Evolutionary conservation across 2,888 invertebrate species (phyloP).

Genomic region (Saturnia japonica): DNA sequence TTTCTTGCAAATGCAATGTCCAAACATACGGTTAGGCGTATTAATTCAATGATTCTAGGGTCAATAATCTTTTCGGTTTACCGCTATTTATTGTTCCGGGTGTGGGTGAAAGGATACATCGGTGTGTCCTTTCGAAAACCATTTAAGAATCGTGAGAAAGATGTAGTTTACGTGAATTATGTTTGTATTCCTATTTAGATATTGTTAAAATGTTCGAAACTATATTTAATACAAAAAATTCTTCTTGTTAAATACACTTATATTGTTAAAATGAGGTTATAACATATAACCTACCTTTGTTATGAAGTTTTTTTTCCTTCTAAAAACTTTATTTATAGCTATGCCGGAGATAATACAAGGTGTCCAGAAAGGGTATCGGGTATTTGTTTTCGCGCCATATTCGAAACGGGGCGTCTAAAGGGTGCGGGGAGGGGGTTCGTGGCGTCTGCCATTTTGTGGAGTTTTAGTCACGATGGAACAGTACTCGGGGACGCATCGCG

Average conservation of each 20-base stretch:
- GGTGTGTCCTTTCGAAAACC: constrained; percentile 41
- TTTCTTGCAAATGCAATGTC: constrained; percentile 49
- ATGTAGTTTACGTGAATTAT: constrained; percentile 14
- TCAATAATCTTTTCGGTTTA: constrained; percentile 51
- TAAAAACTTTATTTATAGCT: neutral
- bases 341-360: too few species aligned
- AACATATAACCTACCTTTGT: neutral
- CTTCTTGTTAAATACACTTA: constrained; percentile 6
- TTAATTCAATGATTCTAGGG: constrained; percentile 59
- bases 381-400: too few species aligned
- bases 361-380: too few species aligned
- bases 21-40: constrained; percentile 59
- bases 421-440: too few species aligned
- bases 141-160: constrained; percentile 58
- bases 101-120: constrained; percentile 56
- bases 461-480: too few species aligned
- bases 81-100: constrained; percentile 41
- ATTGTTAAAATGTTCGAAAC: constrained; percentile 21
- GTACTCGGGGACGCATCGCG: too few species aligned
- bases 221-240: constrained; percentile 3
- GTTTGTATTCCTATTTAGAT: constrained; percentile 10
- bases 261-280: neutral
- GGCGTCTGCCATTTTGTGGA: too few species aligned
- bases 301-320: neutral
- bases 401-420: too few species aligned